These are phyloP conservation scores for Ibidorhyncha struthersii DNA, from an alignment of 2,113 vertebrate genomes.

Conservation along the genomic window DNA sequence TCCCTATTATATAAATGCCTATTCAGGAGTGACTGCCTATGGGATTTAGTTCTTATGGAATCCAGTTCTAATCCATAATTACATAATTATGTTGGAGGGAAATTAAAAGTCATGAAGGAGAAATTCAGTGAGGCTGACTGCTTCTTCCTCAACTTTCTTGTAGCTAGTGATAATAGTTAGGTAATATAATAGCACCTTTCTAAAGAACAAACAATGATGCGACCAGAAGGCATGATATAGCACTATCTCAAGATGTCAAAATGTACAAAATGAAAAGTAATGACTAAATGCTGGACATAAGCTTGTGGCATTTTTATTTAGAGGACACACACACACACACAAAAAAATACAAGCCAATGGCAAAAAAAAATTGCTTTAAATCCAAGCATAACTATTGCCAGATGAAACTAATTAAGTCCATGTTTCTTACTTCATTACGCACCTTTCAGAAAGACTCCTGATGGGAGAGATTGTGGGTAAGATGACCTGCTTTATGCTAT, in stretches of 20 bases:
- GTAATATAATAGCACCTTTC: neutral
- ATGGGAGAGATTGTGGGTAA: neutral
- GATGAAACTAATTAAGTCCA: neutral
- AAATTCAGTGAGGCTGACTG: neutral
- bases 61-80: too few species aligned
- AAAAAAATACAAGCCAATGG: neutral
- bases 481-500: neutral
- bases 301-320: neutral
- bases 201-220: neutral
- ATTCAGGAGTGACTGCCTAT: neutral
- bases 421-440: neutral
- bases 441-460: neutral
- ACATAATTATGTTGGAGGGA: neutral
- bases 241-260: neutral
- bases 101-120: neutral
- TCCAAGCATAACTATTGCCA: neutral
- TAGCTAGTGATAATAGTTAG: neutral
- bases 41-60: neutral
- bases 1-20: neutral
- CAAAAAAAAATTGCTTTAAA: neutral
- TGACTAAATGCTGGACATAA: neutral
- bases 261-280: neutral
- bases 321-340: neutral
- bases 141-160: neutral
- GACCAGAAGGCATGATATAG: neutral